phyloP scores from a whole-genome alignment of 1,140 invertebrate species.

The Lordiphosa mommai region DNA sequence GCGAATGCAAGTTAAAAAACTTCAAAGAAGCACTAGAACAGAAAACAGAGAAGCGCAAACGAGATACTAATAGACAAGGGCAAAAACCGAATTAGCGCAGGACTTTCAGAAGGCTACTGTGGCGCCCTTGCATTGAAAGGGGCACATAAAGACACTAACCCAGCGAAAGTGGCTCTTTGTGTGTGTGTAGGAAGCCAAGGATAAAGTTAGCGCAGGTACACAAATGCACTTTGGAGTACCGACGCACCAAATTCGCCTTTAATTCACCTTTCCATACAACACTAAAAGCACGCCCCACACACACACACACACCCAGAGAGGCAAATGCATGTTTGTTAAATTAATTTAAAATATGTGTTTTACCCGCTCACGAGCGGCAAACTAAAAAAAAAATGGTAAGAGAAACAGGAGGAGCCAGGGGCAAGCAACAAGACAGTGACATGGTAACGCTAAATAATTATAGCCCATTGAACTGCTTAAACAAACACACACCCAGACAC shows the following conservation, averaged over 20 bases:
- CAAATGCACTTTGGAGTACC: slow-evolving; percentile 75
- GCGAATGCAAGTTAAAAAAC: slow-evolving; percentile 76
- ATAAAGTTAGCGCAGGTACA: slow-evolving; percentile 72
- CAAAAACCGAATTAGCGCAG: slow-evolving; percentile 28
- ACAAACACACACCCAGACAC: slow-evolving; percentile 23
- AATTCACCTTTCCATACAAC: slow-evolving; percentile 78
- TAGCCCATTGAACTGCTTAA: slow-evolving; percentile 69
- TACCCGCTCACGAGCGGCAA: slow-evolving; percentile 72
- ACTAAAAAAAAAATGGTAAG: slow-evolving; percentile 56
- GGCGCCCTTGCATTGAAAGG: slow-evolving; percentile 50
- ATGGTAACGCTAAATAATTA: slow-evolving; percentile 73
- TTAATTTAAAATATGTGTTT: slow-evolving; percentile 79
- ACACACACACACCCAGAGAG: slow-evolving; percentile 25
- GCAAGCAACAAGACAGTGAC: slow-evolving; percentile 43
- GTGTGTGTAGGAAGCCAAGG: slow-evolving; percentile 50
- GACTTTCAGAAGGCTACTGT: no score
- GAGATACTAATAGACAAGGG: slow-evolving; percentile 77
- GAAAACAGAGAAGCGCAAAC: slow-evolving; percentile 75
- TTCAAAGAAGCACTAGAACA: slow-evolving; percentile 77
- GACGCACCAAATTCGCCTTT: slow-evolving; percentile 75
- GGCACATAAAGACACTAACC: slow-evolving; percentile 73
- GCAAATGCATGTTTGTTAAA: slow-evolving; percentile 70
- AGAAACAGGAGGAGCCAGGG: slow-evolving; percentile 15
- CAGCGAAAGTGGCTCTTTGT: slow-evolving; percentile 63
- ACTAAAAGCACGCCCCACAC: slow-evolving; percentile 67